Conservation (phyloP, 2,113 vertebrate genomes). For the Oriolus oriolus region DNA sequence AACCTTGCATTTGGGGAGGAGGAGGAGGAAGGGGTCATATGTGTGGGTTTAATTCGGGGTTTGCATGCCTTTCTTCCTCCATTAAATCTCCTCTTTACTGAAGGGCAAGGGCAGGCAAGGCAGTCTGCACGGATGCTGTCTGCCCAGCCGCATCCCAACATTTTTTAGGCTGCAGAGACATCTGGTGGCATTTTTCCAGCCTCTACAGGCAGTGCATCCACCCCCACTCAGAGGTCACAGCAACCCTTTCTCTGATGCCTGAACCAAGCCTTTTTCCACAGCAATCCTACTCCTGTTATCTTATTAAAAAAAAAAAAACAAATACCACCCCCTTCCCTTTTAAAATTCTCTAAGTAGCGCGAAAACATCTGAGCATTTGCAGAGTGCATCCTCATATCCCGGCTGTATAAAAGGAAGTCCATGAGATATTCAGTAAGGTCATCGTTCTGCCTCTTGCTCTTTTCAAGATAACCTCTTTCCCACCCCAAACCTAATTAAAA, state of each 20-base stretch:
- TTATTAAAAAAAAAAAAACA: neutral
- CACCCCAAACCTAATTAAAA: neutral
- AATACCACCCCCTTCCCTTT: neutral
- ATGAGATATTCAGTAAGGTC: neutral
- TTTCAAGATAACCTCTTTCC: neutral
- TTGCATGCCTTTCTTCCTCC: neutral
- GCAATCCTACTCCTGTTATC: neutral
- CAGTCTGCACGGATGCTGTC: neutral
- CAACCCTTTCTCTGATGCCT: neutral
- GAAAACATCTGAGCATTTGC: neutral
- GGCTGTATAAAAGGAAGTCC: neutral
- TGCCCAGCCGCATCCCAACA: neutral
- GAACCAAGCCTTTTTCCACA: neutral
- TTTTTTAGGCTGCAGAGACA: constrained; percentile 67
- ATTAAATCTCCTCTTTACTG: neutral
- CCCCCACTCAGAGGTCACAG: neutral
- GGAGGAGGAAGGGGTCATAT: neutral
- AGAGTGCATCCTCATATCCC: neutral
- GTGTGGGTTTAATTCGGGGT: neutral
- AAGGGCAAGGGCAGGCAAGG: neutral
- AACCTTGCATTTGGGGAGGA: neutral
- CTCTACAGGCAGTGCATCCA: neutral
- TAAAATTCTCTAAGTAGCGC: neutral
- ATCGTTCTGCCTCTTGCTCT: neutral
- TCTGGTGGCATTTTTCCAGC: constrained; percentile 65